Percentiles rank a stretch among this genome's conserved stretches.
These are phyloP conservation scores for Meloidogyne exigua DNA, from an alignment of 1,140 invertebrate species.

Conservation along the genomic window DNA sequence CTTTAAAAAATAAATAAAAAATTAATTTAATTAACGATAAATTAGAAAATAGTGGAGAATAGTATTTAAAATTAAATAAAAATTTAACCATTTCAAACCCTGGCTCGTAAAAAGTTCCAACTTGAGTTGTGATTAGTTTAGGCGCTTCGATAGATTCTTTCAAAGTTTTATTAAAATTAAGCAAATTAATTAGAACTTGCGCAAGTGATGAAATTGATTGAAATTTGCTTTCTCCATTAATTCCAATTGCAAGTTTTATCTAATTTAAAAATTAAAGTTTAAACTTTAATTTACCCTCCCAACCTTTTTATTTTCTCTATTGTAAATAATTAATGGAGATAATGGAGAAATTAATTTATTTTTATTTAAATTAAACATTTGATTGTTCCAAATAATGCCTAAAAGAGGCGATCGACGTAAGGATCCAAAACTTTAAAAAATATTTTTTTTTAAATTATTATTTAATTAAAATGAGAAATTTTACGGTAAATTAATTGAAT, in stretches of 20 bases:
- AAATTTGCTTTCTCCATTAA: constrained; percentile 85
- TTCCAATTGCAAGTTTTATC: constrained; percentile 75
- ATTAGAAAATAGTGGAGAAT: too few species aligned
- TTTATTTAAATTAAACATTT: constrained; percentile 90
- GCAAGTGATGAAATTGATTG: constrained; percentile 74
- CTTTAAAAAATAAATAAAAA: too few species aligned
- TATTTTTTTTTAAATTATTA: constrained; percentile 57
- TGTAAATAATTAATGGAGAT: constrained; percentile 79
- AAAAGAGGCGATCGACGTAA: constrained; percentile 74
- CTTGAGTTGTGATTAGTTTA: constrained; percentile 84
- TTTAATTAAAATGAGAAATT: constrained; percentile 12
- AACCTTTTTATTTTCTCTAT: constrained; percentile 71
- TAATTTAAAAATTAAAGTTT: constrained; percentile 30
- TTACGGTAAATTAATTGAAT: constrained; percentile 81
- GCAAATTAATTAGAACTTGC: constrained; percentile 73
- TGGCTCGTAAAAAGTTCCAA: constrained; percentile 76
- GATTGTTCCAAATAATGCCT: constrained; percentile 86
- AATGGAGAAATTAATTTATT: constrained; percentile 88
- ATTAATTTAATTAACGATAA: too few species aligned
- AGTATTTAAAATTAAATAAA: neutral
- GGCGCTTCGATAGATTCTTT: constrained; percentile 82
- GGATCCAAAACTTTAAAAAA: constrained; percentile 72
- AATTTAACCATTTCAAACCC: constrained; percentile 71
- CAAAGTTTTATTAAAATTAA: constrained; percentile 81
- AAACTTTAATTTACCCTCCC: neutral